A percentile compares a stretch with the other conserved stretches of the same genome.
Conservation (phyloP, 2,113 vertebrate genomes). For the Psilopogon haemacephalus region DNA sequence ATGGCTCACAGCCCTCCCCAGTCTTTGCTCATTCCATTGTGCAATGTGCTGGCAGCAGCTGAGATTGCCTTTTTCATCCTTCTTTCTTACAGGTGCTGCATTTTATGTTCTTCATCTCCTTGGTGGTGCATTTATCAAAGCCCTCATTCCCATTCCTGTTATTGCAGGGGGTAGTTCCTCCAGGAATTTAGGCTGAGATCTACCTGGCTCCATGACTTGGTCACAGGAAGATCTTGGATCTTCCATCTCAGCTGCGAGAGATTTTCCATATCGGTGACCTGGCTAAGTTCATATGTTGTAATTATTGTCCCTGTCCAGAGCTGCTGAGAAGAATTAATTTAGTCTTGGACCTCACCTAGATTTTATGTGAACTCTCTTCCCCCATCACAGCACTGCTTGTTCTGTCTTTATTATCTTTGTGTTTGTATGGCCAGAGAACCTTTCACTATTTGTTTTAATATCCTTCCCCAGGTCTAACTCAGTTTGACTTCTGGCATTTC, state of each 20-base stretch:
- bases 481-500: conserved; percentile 26
- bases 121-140: not conserved
- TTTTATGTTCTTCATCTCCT: not conserved
- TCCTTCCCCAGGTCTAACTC: not conserved
- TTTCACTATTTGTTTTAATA: conserved; percentile 46
- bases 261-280: not conserved
- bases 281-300: not conserved
- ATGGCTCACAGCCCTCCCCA: not conserved
- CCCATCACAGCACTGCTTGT: not conserved
- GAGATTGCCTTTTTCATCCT: not conserved
- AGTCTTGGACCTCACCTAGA: not conserved
- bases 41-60: not conserved
- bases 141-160: not conserved
- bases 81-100: not conserved
- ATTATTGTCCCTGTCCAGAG: not conserved
- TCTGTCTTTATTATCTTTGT: conserved; percentile 45
- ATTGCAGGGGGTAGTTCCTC: not conserved
- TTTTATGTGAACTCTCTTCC: not conserved
- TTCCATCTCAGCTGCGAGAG: not conserved
- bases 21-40: not conserved
- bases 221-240: not conserved
- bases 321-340: not conserved
- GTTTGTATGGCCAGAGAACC: conserved; percentile 22
- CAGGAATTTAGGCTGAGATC: not conserved
- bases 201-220: not conserved